Evolutionary conservation across 2,113 vertebrate species (phyloP).

Genomic region (Ellobius talpinus): DNA sequence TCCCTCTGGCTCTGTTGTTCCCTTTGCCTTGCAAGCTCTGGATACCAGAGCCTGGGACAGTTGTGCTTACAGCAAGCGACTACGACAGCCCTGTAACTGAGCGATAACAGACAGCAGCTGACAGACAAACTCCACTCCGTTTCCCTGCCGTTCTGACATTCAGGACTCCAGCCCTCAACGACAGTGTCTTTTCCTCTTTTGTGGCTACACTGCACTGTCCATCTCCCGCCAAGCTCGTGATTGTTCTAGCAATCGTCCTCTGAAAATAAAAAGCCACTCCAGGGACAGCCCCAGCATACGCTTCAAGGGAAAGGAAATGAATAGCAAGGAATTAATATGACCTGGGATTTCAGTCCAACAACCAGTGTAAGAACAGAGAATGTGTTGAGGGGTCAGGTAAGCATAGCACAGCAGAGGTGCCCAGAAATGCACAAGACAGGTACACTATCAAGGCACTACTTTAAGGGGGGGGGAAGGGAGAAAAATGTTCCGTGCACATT

Average conservation of each 20-base stretch:
- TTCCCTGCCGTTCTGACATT: conserved; percentile 51
- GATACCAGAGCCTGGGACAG: background rate
- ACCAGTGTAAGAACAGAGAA: conserved; percentile 24
- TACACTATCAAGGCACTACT: background rate
- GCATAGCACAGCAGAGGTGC: background rate
- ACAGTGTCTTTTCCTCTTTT: conserved; percentile 66
- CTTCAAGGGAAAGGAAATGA: conserved; percentile 33
- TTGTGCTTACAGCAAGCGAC: background rate
- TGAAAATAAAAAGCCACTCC: conserved; percentile 50
- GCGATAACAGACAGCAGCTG: conserved; percentile 28
- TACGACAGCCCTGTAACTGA: background rate
- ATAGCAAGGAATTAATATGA: conserved; percentile 10
- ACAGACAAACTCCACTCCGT: background rate
- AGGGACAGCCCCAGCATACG: conserved; percentile 40
- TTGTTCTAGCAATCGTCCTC: conserved; percentile 63
- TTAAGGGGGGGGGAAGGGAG: background rate
- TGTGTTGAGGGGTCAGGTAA: background rate
- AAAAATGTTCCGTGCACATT: background rate
- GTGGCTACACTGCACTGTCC: conserved; percentile 58
- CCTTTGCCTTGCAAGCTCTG: background rate
- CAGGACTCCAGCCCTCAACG: conserved; percentile 29
- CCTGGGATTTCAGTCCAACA: conserved; percentile 6
- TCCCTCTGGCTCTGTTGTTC: background rate
- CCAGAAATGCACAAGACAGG: conserved; percentile 49
- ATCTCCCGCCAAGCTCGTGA: conserved; percentile 67